A percentile compares a stretch with the other conserved stretches of the same genome.
phyloP scores from a whole-genome alignment of 2,113 vertebrate genomes.

The Dipodomys ordii region DNA sequence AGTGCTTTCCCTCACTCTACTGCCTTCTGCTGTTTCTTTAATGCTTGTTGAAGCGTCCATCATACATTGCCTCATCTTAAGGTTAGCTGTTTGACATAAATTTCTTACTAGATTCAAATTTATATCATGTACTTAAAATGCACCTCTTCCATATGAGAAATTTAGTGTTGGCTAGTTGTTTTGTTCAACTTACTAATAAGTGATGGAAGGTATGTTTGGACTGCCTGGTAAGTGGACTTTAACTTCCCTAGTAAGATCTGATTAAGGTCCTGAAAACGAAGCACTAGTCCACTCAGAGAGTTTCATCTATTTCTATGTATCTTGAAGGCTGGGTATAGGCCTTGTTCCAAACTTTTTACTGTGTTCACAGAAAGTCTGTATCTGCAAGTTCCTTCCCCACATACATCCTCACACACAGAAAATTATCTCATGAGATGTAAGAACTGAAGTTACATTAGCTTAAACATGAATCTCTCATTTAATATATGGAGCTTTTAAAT shows the following conservation, averaged over 20 bases:
- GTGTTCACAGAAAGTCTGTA: background rate
- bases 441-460: background rate
- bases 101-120: constrained; percentile 17
- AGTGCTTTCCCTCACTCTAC: background rate
- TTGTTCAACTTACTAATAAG: background rate
- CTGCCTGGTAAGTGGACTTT: background rate
- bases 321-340: background rate
- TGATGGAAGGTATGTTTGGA: background rate
- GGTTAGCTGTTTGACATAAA: background rate
- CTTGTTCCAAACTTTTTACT: background rate
- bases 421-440: background rate
- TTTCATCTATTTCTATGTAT: background rate
- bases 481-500: background rate
- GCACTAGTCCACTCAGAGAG: background rate
- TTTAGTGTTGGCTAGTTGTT: background rate
- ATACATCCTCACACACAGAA: background rate
- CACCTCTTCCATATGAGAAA: background rate
- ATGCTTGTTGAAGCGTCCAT: background rate
- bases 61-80: background rate
- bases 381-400: background rate
- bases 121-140: background rate
- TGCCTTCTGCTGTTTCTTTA: too few species aligned
- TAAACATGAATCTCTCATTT: background rate
- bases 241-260: background rate
- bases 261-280: background rate